These are phyloP conservation scores for Teleogryllus occipitalis DNA, from an alignment of 1,140 invertebrate species.

Conservation along the genomic window DNA sequence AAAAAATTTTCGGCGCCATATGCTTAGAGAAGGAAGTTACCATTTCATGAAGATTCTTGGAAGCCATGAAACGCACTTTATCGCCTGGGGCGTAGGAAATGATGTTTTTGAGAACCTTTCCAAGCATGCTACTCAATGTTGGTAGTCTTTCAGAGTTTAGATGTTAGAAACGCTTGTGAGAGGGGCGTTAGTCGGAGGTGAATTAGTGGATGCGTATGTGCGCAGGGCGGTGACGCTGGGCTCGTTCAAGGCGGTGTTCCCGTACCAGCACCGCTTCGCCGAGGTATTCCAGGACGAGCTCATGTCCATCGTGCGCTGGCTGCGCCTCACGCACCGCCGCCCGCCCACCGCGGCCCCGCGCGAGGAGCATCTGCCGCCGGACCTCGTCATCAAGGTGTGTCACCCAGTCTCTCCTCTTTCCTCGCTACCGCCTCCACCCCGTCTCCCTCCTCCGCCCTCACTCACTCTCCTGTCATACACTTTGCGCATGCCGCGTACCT, in stretches of 20 bases:
- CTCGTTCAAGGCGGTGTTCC: conserved; percentile 69
- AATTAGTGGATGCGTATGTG: neutral
- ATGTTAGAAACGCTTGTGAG: neutral
- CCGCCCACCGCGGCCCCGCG: conserved; percentile 58
- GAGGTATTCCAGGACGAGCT: conserved; percentile 88
- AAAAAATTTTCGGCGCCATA: too few relatives aligned
- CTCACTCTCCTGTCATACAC: too few relatives aligned
- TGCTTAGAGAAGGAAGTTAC: too few relatives aligned
- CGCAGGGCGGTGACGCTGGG: conserved; percentile 53
- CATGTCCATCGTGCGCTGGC: conserved; percentile 84
- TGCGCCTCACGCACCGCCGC: conserved; percentile 71
- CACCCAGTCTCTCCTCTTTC: neutral
- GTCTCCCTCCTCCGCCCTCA: too few relatives aligned
- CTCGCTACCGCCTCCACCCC: too few relatives aligned
- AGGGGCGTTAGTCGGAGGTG: conserved; percentile 22
- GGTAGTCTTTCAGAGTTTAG: too few relatives aligned
- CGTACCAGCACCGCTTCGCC: conserved; percentile 89
- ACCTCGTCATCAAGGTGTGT: conserved; percentile 76
- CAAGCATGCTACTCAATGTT: too few relatives aligned
- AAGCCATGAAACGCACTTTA: too few relatives aligned
- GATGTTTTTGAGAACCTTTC: too few relatives aligned
- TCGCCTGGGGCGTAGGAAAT: too few relatives aligned
- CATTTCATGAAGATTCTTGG: too few relatives aligned
- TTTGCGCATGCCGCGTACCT: too few relatives aligned
- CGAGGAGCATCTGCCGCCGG: conserved; percentile 65